Evolutionary conservation across 2,113 vertebrate species (phyloP), one percentile per base, ranked within the genome.

Genomic region (Zosterops lateralis): DNA sequence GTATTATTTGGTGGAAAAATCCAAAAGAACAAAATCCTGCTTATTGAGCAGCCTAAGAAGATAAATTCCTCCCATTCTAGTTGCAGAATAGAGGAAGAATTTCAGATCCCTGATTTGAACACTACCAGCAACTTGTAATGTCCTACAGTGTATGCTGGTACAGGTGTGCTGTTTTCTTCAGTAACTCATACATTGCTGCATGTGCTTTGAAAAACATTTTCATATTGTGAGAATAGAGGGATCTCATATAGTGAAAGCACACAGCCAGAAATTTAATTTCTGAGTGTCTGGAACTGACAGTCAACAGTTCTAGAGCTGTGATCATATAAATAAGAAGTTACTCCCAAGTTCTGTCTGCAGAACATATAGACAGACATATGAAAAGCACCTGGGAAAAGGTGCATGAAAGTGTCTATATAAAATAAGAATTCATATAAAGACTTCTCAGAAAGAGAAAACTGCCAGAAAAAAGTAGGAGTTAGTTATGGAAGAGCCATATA

Each of bases 41-140:
- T 82, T 84, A 85, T 85, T 84, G 70, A 90, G 45, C 31, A 90
- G 38, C 20, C 40, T 90, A 90, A 90, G 83, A 93, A 65, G 58
- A 74, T 66, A 88, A 88, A 70, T 50, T 86, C 64, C 25, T 93
- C 80, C 47, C 31, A 65, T 76, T 68, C 25, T 40, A 73, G 21
- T 18, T 75, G 16, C 25, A 7, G 53, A 79, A 93, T 0, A 29
- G 6, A 88, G 26, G 31, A 84, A 73, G 29, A 85, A 83, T 87
- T 94, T 91, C 61, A 89, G 66, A 92, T 56, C 36, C 36, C 21
- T 9, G 21, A 73, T 81, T 67, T 68, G 38, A 79, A 70, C 29
- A 22, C 6, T 54, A 38, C 14, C 47, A 74, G 38, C 44, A 83
- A 54, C 21, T 17, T 51, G 54, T 29, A 61, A 44, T 26, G 22